These are phyloP conservation scores for Varanus salvator DNA, from an alignment of 2,113 vertebrate genomes.

Conservation along the genomic window DNA sequence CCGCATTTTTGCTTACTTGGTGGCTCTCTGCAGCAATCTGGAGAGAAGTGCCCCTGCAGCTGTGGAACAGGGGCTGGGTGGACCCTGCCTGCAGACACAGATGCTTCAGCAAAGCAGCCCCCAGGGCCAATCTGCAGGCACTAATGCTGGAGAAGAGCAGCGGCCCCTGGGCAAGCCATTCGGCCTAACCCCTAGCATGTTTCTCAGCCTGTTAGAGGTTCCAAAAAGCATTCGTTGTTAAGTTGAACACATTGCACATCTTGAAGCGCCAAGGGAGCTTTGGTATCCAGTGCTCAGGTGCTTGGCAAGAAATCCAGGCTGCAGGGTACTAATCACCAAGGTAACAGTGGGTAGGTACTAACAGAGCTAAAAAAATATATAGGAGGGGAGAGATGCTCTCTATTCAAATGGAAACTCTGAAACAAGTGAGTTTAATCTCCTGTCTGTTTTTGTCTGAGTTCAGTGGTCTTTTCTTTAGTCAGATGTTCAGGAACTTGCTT, in stretches of 20 bases:
- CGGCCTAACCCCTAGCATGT: too few relatives aligned
- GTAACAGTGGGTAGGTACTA: slow-evolving; percentile 9
- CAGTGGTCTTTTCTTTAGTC: slow-evolving; percentile 4
- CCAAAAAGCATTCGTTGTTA: neutral
- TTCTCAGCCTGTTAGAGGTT: neutral
- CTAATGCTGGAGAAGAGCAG: neutral
- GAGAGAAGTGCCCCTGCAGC: neutral
- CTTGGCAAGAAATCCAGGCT: slow-evolving; percentile 16
- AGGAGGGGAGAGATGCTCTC: neutral
- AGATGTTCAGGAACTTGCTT: neutral
- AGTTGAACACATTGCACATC: neutral
- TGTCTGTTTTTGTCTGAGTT: neutral
- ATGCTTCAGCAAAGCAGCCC: neutral
- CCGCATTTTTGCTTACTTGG: neutral
- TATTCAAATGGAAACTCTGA: neutral
- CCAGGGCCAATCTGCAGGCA: neutral
- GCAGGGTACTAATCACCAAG: slow-evolving; percentile 15
- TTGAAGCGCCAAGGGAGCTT: neutral
- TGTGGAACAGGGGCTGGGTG: neutral
- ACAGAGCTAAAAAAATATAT: neutral
- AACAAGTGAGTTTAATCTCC: too few relatives aligned
- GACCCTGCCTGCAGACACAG: neutral
- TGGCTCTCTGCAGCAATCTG: neutral
- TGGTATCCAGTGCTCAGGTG: neutral
- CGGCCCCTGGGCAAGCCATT: neutral